Evolutionary conservation across 2,113 vertebrate genomes (phyloP).

Genomic region (human): GRCh38 chr1:154507001-154507500

Average conservation of each 20-base stretch:
- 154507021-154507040: background rate
- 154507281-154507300: background rate
- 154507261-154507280: background rate
- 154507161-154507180: too few species aligned
- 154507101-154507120: background rate
- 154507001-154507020: background rate
- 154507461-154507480: fast-evolving
- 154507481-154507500: too few species aligned
- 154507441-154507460: background rate
- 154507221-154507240: background rate
- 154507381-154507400: background rate
- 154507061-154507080: background rate
- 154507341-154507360: background rate
- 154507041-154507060: background rate
- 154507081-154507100: background rate
- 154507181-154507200: background rate
- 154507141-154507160: background rate
- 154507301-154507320: background rate
- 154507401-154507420: background rate
- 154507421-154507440: background rate
- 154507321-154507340: background rate
- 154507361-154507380: background rate
- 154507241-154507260: background rate
- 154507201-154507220: background rate
- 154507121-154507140: background rate